A percentile compares a stretch with the other conserved stretches of the same genome.
phyloP scores from a whole-genome alignment of 2,888 invertebrate species.

The Drosophila sordidapex region DNA sequence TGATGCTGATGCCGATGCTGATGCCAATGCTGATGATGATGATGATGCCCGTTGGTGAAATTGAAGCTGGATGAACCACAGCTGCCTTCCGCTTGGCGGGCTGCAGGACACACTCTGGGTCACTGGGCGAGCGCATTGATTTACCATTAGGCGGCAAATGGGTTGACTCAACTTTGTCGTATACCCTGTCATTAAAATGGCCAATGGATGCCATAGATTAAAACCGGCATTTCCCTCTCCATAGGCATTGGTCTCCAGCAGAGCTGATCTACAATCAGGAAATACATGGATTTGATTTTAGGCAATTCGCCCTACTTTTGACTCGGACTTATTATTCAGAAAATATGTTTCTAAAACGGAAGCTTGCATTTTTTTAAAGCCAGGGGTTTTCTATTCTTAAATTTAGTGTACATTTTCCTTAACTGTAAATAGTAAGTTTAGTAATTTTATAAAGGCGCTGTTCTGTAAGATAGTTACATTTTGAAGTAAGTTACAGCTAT shows the following conservation, averaged over 20 bases:
- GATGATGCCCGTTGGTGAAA: conserved; percentile 4
- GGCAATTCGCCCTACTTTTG: background rate
- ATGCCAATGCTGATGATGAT: conserved; percentile 6
- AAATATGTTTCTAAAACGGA: background rate
- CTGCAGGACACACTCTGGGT: conserved; percentile 14
- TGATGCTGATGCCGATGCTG: conserved; percentile 19
- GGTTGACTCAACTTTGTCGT: conserved; percentile 33
- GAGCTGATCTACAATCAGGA: background rate
- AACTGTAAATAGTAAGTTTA: background rate
- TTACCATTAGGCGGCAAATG: conserved; percentile 74
- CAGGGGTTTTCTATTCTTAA: background rate
- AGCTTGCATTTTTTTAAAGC: background rate
- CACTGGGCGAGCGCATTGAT: conserved; percentile 58
- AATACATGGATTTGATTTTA: background rate
- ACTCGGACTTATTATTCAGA: background rate
- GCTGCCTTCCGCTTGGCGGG: conserved; percentile 19
- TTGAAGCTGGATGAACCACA: conserved; percentile 12
- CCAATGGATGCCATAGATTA: background rate
- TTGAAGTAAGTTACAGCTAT: background rate
- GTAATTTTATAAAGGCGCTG: background rate
- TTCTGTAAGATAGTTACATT: background rate
- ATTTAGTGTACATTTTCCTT: background rate
- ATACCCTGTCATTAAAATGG: background rate
- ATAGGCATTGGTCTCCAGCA: background rate
- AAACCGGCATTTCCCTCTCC: background rate